Percentiles rank a stretch among this genome's conserved stretches.
Evolutionary conservation across 2,113 vertebrate genomes (phyloP).

Genomic region (Maccullochella peelii): DNA sequence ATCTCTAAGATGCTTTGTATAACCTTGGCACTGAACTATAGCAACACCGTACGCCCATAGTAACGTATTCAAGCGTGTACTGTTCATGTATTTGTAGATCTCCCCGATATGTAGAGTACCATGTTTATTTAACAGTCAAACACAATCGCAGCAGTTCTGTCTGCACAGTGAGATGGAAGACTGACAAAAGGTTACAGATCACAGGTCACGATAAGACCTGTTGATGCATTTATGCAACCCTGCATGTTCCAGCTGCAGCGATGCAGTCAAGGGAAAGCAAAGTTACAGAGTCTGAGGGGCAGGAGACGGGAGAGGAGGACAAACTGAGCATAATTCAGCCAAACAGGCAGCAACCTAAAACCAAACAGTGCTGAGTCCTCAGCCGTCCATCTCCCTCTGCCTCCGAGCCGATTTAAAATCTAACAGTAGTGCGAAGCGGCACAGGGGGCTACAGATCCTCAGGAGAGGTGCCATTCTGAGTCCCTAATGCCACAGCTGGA

Average conservation of each 20-base stretch:
- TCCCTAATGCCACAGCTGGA: conserved; percentile 79
- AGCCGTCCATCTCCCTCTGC: conserved; percentile 11
- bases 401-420: conserved; percentile 60
- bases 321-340: conserved; percentile 43
- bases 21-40: conserved; percentile 56
- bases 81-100: conserved; percentile 52
- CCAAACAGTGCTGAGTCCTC: conserved; percentile 37
- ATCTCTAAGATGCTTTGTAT: conserved; percentile 54
- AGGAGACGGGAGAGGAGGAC: conserved; percentile 30
- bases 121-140: conserved; percentile 69
- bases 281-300: conserved; percentile 24
- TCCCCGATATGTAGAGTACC: conserved; percentile 34
- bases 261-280: conserved; percentile 31
- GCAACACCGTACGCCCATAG: conserved; percentile 7
- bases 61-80: conserved; percentile 31
- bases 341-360: conserved; percentile 53
- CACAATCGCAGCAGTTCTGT: conserved; percentile 53
- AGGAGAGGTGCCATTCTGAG: conserved; percentile 62
- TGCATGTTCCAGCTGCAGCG: conserved; percentile 47
- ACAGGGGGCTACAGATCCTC: conserved; percentile 49
- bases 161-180: conserved; percentile 64
- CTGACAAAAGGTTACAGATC: conserved; percentile 67
- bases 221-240: conserved; percentile 47
- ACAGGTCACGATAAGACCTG: conserved; percentile 63
- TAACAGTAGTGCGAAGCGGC: conserved; percentile 4